Conservation (phyloP, 2,888 invertebrate species). For the Anticlea derivata region DNA sequence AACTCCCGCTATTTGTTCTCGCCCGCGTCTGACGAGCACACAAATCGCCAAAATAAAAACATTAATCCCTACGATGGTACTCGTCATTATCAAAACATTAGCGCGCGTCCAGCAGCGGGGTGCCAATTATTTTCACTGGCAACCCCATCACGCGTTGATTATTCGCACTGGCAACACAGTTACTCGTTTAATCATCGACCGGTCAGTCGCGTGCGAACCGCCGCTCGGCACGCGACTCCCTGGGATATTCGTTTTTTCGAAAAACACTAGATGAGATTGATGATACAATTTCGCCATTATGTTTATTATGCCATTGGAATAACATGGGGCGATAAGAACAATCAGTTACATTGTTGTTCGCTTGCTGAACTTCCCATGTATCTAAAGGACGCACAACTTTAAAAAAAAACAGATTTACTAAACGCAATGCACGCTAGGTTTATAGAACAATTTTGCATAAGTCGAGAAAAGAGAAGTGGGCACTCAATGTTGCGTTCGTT, state of each 20-base stretch:
- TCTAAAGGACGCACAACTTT: no score
- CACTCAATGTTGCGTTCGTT: slow-evolving; percentile 3
- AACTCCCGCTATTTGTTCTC: slow-evolving; percentile 52
- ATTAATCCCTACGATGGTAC: slow-evolving; percentile 67
- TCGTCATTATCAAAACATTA: slow-evolving; percentile 81
- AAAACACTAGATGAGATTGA: slow-evolving; percentile 45
- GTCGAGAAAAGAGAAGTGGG: slow-evolving; percentile 1
- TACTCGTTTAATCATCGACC: slow-evolving; percentile 60
- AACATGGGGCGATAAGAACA: slow-evolving; percentile 22
- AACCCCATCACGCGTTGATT: slow-evolving; percentile 73
- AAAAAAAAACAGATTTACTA: no score
- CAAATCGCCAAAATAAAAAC: slow-evolving; percentile 73
- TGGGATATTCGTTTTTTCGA: slow-evolving; percentile 46
- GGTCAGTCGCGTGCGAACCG: slow-evolving; percentile 60
- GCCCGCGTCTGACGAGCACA: slow-evolving; percentile 42
- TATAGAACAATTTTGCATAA: slow-evolving; percentile 8
- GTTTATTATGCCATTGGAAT: slow-evolving; percentile 34
- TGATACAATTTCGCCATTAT: slow-evolving; percentile 38
- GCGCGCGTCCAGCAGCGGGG: slow-evolving; percentile 74
- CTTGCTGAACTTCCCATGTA: background rate
- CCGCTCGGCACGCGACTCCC: slow-evolving; percentile 44
- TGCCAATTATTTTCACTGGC: slow-evolving; percentile 78
- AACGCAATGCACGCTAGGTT: no score
- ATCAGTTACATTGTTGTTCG: slow-evolving; percentile 14
- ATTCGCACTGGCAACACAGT: slow-evolving; percentile 70